phyloP scores from a whole-genome alignment of 2,113 vertebrate species.

The Apaloderma vittatum region DNA sequence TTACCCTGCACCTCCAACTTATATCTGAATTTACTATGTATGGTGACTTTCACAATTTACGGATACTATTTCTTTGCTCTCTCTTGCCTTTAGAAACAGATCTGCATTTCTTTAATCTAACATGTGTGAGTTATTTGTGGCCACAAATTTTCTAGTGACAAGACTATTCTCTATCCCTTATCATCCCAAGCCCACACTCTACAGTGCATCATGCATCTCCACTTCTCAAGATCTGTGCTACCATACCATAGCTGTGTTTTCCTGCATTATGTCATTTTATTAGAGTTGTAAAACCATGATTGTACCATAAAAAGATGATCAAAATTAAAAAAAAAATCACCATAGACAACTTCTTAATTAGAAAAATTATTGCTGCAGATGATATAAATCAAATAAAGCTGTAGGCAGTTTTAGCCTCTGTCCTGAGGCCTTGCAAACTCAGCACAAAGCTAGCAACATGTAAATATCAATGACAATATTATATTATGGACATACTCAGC shows the following conservation, averaged over 20 bases:
- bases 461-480: background rate
- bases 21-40: background rate
- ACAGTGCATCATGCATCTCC: accelerated
- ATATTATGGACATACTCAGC: background rate
- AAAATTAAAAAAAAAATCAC: background rate
- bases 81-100: background rate
- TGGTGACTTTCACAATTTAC: background rate
- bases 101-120: background rate
- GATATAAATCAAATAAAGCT: background rate
- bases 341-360: background rate
- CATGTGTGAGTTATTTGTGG: background rate
- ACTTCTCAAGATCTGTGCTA: background rate
- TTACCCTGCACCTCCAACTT: background rate
- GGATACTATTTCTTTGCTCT: background rate
- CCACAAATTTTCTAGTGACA: background rate
- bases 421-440: background rate
- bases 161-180: background rate
- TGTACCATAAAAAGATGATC: background rate
- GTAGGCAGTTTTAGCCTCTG: background rate
- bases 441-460: background rate
- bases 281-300: background rate
- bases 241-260: background rate
- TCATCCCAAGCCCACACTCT: background rate
- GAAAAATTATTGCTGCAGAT: background rate
- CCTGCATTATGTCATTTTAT: background rate